Evolutionary conservation across 2,888 invertebrate genomes (phyloP), one percentile per base, ranked within the genome.

Genomic region (Oxystoma pomonae): DNA sequence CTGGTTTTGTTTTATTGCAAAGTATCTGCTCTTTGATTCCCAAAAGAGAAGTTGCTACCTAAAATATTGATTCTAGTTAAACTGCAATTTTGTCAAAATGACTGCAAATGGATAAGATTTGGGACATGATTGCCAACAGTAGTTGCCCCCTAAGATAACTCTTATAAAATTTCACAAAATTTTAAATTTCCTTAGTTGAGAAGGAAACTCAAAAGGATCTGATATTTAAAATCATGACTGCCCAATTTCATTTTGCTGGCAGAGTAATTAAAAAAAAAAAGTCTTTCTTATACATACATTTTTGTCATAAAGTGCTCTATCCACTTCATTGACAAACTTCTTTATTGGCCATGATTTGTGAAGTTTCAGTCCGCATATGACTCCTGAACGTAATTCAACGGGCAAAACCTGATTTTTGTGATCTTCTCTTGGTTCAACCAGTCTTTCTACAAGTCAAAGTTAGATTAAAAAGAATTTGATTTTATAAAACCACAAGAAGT

Each of bases 321-420:
- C 83, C 1, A 83, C 81, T 9, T 88, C 86, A 69, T 79, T 86
- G 70, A 85, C 83, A 74, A 88, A 88, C n/a, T 77, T 74, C 5
- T 35, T 12, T 21, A 74, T 56, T 0, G 89, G 88, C 52, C 86
- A 82, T 0, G 82, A 82, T 65, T 83, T 83, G 75, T 89, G 87
- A 56, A 90, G 78, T 74, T 87, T 87, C 65, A 91, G 84, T 21
- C 90, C 90, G 7, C 88, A 83, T 67, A 86, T 87, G 72, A 86
- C 85, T 0, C 86, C 87, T 0, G 83, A 79, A 0, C 86, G 86
- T 2, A 88, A 82, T 69, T 86, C 85, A 0, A 87, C 85, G 66
- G 89, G 82, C 0, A 90, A 77, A 1, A 88, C 81, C 72, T 87
- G 84, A 35, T 78, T 82, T 60, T 67, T 61, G 53, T 63, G 64